Base-by-base conservation (phyloP, 1,140 invertebrate species). In the Drosophila orena region DNA sequence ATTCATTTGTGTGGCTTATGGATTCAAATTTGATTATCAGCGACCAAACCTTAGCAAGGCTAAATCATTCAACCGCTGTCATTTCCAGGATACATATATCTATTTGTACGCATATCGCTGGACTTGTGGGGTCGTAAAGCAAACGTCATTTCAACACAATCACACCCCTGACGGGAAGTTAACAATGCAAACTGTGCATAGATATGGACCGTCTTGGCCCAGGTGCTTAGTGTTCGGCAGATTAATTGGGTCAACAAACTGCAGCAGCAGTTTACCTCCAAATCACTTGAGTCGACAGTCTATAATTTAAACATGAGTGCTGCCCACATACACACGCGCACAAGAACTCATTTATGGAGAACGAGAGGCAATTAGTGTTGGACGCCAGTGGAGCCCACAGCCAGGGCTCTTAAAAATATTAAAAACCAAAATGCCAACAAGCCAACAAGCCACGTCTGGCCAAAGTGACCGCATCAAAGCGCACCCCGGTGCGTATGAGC, bases 171-270 rank as follows among this genome's bases (percentile, higher is more conserved):
- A 60, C 42, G 64, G n/a, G 20, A 34, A 66, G 79, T 83, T 84
- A 83, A 75, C 73, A 76, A 83, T 84, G 80, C 59, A 84, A 84
- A 76, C 64, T 71, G 60, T 75, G 70, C 80, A 83, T 66, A 64
- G 47, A 61, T 54, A 46, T 42, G 15, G 34, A 74, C 34, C 20
- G 81, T 43, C 60, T 68, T 56, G 53, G 44, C 40, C 50, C 55
- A 56, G 76, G 66, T 69, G 72, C 66, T 84, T 85, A 64, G 77
- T 64, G 72, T 61, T 75, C 75, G 70, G 59, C 69, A 52, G 75
- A 52, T 58, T 88, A 86, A 88, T 88, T 88, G 79, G 84, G 83
- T 83, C 79, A 83, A 70, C 76, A 77, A 79, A 77, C 76, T 79
- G 58, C 76, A 52, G 55, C 75, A 47, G 58, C 15, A 73, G 53